These are phyloP conservation scores for Thalassoma bifasciatum DNA, from an alignment of 2,113 vertebrate genomes.

Conservation along the genomic window DNA sequence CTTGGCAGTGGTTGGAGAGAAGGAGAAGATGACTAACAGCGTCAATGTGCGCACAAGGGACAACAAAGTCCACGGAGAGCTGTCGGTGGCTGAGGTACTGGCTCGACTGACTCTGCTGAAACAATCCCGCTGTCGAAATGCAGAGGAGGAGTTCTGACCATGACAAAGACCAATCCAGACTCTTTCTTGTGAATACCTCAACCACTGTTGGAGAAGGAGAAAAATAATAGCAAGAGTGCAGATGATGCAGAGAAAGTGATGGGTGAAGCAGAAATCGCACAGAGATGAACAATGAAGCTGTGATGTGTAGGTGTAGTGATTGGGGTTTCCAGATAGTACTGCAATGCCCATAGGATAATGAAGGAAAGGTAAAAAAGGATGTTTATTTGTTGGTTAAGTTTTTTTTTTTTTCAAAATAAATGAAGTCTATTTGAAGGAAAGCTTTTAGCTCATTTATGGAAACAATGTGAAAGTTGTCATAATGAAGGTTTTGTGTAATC, in stretches of 20 bases:
- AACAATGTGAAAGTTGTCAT: background rate
- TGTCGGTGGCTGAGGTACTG: constrained; percentile 84
- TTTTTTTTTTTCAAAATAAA: background rate
- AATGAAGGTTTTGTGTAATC: constrained; percentile 34
- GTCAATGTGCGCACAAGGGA: constrained; percentile 94
- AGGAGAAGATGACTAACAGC: constrained; percentile 87
- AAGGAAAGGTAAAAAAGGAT: background rate
- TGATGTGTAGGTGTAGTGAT: constrained; percentile 1
- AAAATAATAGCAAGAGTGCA: background rate
- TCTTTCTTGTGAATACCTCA: constrained; percentile 9
- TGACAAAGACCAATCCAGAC: background rate
- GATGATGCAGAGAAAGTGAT: constrained; percentile 17
- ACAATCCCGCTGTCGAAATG: constrained; percentile 80
- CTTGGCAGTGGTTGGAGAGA: constrained; percentile 94
- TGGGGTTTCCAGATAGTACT: background rate
- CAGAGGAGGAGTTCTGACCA: constrained; percentile 91
- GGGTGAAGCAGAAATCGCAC: background rate
- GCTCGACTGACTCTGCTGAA: constrained; percentile 88
- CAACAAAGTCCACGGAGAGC: constrained; percentile 93
- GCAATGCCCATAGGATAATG: background rate
- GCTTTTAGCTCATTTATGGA: background rate
- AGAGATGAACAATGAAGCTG: background rate
- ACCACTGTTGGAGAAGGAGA: background rate
- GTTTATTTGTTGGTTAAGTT: background rate
- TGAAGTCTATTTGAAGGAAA: constrained; percentile 3